Base-by-base conservation (phyloP, 2,888 invertebrate species). In the Rhamnusium bicolor region DNA sequence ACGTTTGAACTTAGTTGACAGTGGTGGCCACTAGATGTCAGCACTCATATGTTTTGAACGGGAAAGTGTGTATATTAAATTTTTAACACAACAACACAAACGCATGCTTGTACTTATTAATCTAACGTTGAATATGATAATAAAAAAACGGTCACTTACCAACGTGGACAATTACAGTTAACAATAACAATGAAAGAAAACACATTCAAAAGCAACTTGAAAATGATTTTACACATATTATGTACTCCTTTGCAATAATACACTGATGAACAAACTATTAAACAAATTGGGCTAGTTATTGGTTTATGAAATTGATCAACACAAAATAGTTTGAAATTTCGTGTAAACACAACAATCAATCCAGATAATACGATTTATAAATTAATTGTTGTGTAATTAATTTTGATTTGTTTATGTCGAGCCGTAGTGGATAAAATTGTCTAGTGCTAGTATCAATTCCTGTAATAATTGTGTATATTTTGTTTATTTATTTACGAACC, bases 101-200 rank as follows among this genome's bases (percentile, higher is more conserved):
- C 19, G 40, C 46, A 60, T 60, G 58, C 58, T 60, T 29, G 14
- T 0, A 51, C 6, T 32, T 18, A 18, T 32, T 18, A 14, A 18
- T 27, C 18, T 16, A 40, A 32, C 1, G 10, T n/a, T n/a, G n/a
- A n/a, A n/a, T 14, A 10, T 4, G 19, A 18, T 18, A 29, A 18
- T 18, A 60, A 60, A 61, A 14, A 58, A 32, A 53, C n/a, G 21
- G n/a, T 21, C 53, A 58, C 58, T 58, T 58, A 58, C 58, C 58
- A 29, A 8, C n/a, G 40, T 1, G 27, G 27, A 24, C 12, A 54
- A 49, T 5, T 18, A 54, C 24, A 24, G 54, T 24, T 5, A 16
- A 27, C 58, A 58, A 58, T 14, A 58, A 58, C 32, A 58, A 8
- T 58, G 1, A 58, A 10, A 27, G 58, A 58, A 58, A 32, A 58